Evolutionary conservation across 2,113 vertebrate genomes (phyloP), one percentile per base, ranked within the genome.

Genomic region (Megaptera novaeangliae): DNA sequence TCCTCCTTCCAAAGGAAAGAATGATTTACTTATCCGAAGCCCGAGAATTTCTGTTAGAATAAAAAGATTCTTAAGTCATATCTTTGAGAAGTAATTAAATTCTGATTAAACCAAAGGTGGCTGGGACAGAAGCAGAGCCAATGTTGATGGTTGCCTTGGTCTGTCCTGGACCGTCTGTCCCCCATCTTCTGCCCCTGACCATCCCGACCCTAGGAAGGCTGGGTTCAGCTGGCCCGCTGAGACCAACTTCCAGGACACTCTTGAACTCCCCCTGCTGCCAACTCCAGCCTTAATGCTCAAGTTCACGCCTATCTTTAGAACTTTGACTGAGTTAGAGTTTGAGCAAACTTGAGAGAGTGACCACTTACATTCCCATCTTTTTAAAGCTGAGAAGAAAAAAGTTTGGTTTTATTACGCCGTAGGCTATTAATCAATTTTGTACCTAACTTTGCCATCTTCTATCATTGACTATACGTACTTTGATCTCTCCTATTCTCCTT

Each of bases 221-320:
- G 71, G 15, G 34, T 52, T 61, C 29, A 12, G 59, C 94, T 36
- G 2, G 41, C 44, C 80, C 0, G 0, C 20, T 6, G 27, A 90
- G 27, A 2, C 27, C 49, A 20, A 3, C 36, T 61, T 31, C 55
- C 25, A 3, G 7, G 18, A 31, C 10, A 9, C 44, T 36, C 8
- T 12, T 7, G 3, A 0, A 0, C 10, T 9, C 46, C 21, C 18
- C n/a, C 36, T 44, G 6, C 81, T 77, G 27, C 36, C 63, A 14
- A 4, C 2, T 10, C 41, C 8, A 1, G 20, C 34, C 34, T 27
- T 15, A 5, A 27, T n/a, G 59, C 17, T 84, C 57, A 75, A 72
- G 57, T 14, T 36, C 34, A 23, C 13, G 10, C 31, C 0, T 1
- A 2, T 27, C 82, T 36, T 88, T 55, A 85, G 88, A 71, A 91